Evolutionary conservation across 2,113 vertebrate genomes (phyloP).

Genomic region (Atractosteus spatula): DNA sequence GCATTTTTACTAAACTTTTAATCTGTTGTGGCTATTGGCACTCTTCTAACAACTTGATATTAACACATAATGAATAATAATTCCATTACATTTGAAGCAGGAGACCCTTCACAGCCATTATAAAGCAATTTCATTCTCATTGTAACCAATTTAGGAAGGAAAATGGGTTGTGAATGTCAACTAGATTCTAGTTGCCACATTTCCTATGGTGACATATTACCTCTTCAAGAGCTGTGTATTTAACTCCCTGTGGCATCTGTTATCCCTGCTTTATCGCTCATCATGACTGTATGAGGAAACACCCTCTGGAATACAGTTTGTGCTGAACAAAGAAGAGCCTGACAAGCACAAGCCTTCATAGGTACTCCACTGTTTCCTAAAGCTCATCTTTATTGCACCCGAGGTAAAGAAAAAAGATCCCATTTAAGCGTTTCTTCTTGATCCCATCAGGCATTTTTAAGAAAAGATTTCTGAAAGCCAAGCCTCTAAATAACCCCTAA

Average conservation of each 20-base stretch:
- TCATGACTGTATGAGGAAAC: constrained; percentile 26
- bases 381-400: not conserved
- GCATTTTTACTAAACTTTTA: constrained; percentile 28
- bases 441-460: too few species aligned
- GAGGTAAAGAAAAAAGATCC: not conserved
- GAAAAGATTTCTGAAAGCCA: too few species aligned
- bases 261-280: constrained; percentile 24
- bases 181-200: constrained; percentile 9
- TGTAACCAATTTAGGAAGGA: constrained; percentile 1
- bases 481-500: too few species aligned
- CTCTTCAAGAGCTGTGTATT: constrained; percentile 32
- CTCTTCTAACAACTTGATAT: constrained; percentile 32
- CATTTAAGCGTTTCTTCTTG: too few species aligned
- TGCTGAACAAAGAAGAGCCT: constrained; percentile 45
- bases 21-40: constrained; percentile 6
- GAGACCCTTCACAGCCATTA: not conserved
- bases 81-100: not conserved
- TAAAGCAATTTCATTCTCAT: constrained; percentile 6
- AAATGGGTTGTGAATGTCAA: not conserved
- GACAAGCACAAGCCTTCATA: constrained; percentile 65
- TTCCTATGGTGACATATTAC: constrained; percentile 42
- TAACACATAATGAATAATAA: constrained; percentile 9
- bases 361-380: constrained; percentile 11
- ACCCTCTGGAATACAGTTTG: constrained; percentile 20
- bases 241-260: constrained; percentile 37